Base-by-base conservation (phyloP, 2,888 invertebrate genomes). In the Toxonevra muliebris region DNA sequence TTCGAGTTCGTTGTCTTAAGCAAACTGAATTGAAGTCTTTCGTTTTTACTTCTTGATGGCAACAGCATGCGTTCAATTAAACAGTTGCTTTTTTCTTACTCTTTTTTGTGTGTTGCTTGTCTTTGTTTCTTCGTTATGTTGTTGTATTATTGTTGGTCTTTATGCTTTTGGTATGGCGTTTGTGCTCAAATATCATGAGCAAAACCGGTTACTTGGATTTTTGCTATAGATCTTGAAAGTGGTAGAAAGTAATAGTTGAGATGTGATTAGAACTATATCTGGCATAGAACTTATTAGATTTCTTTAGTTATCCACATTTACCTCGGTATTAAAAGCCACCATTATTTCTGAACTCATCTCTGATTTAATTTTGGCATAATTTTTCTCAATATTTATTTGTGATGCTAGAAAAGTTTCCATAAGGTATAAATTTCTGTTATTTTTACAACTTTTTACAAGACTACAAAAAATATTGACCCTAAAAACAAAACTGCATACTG, bases 1-100 rank as follows among this genome's bases (percentile, higher is more conserved):
- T 75, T 78, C 83, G 82, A 79, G 84, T 84, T 83, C 84, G 84
- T 83, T 82, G 84, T 83, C 84, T 84, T 81, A 77, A 78, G 79
- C 80, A 77, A 82, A 84, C 84, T 84, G 76, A 83, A 78, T 79
- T 83, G 76, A 83, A 83, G 82, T 84, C 84, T 84, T 83, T 83
- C 78, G 83, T 78, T 82, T 79, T 77, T 82, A 79, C 80, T 79
- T 75, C 71, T 79, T 76, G 76, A 45, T 42, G 52, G 52, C 59
- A 20, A 10, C 12, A 17, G 12, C 17, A 15, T 54, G 54, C 54
- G 17, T 54, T 54, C 54, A 54, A 19, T 54, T 54, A 54, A 54
- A 19, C 15, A 12, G 20, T 54, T 54, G 5, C 54, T 12, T 54
- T 19, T 54, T 54, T 19, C 15, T n/a, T 12, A 1, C 2, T 54